phyloP scores from a whole-genome alignment of 1,140 invertebrate species.

The Brachionus koreanus region DNA sequence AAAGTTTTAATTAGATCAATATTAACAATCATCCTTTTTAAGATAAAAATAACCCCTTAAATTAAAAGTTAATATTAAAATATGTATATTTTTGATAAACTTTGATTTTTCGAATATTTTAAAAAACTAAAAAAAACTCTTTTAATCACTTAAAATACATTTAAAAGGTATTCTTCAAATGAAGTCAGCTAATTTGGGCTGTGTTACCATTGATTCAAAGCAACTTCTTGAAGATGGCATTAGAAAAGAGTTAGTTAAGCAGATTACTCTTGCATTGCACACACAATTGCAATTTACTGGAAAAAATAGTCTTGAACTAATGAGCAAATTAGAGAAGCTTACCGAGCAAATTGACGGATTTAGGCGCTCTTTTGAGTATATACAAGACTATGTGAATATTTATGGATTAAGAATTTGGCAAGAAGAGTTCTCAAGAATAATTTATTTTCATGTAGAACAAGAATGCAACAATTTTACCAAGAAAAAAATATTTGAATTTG shows the following conservation, averaged over 20 bases:
- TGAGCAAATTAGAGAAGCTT: constrained; percentile 70
- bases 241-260: constrained; percentile 82
- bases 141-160: too few relatives aligned
- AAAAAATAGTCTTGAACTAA: constrained; percentile 55
- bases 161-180: constrained; percentile 46
- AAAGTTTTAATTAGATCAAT: too few relatives aligned
- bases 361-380: constrained; percentile 89
- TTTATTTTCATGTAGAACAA: constrained; percentile 86
- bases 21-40: too few relatives aligned
- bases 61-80: too few relatives aligned
- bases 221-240: constrained; percentile 90
- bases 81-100: too few relatives aligned
- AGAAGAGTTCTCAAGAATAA: constrained; percentile 79
- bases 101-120: too few relatives aligned
- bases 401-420: constrained; percentile 92
- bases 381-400: constrained; percentile 94
- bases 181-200: constrained; percentile 22
- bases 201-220: constrained; percentile 78
- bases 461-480: constrained; percentile 77
- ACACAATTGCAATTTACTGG: constrained; percentile 47
- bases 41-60: too few relatives aligned
- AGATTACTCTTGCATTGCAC: constrained; percentile 73
- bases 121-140: too few relatives aligned
- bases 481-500: constrained; percentile 64
- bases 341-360: constrained; percentile 85